Conservation (phyloP, 2,797 vertebrate species). For the Anguilla anguilla region DNA sequence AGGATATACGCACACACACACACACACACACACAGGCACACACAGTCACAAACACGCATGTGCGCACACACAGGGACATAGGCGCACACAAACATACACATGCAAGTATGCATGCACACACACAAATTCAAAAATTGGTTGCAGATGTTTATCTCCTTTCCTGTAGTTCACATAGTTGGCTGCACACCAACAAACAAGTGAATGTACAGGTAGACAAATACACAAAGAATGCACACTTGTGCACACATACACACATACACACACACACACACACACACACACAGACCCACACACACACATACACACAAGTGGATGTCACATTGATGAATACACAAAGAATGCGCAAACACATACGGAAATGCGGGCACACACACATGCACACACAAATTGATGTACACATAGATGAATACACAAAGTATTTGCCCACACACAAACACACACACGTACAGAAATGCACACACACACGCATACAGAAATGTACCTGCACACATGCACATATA, state of each 20-base stretch:
- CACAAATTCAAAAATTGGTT: neutral
- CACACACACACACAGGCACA: neutral
- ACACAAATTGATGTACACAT: neutral
- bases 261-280: neutral
- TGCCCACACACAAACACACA: neutral
- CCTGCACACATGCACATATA: neutral
- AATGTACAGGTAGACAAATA: constrained; percentile 1
- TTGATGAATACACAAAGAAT: neutral
- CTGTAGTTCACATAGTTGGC: neutral
- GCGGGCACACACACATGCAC: neutral
- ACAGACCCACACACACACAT: neutral
- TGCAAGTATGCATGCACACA: neutral
- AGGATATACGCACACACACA: neutral
- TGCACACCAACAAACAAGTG: constrained; percentile 21
- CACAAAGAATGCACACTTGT: neutral
- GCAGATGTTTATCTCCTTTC: neutral
- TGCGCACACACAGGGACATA: neutral
- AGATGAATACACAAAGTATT: neutral
- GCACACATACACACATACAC: neutral
- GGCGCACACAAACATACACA: neutral
- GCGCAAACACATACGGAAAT: neutral
- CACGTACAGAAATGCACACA: neutral
- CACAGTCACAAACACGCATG: neutral
- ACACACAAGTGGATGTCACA: neutral
- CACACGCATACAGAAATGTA: neutral